Percentiles rank a stretch among this genome's conserved stretches.
These are phyloP conservation scores for Nipponacmea schrenckii DNA, from an alignment of 2,888 invertebrate genomes.

Conservation along the genomic window DNA sequence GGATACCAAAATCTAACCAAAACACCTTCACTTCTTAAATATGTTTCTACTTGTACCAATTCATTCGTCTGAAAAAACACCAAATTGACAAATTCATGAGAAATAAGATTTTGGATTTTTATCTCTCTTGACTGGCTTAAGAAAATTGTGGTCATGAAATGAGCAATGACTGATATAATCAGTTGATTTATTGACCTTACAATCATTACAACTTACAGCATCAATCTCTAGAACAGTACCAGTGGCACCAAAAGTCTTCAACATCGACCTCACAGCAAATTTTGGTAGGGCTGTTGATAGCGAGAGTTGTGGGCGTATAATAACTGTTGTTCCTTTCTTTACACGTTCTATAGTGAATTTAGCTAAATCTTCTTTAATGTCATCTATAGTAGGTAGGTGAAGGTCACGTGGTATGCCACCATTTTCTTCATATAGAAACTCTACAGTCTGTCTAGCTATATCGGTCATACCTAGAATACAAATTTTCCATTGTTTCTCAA, in stretches of 20 bases:
- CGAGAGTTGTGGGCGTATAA: constrained; percentile 54
- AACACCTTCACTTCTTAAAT: constrained; percentile 67
- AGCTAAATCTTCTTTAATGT: constrained; percentile 67
- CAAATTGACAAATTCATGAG: too few species aligned
- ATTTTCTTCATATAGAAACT: constrained; percentile 68
- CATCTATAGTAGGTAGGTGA: constrained; percentile 67
- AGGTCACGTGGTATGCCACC: constrained; percentile 68
- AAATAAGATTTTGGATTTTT: too few species aligned
- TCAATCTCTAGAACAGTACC: constrained; percentile 68
- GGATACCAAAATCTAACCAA: constrained; percentile 68
- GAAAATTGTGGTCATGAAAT: too few species aligned
- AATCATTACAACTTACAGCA: constrained; percentile 57
- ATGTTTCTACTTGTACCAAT: constrained; percentile 67
- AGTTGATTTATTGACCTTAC: too few species aligned
- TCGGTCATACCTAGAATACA: constrained; percentile 67
- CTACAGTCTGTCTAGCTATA: constrained; percentile 68
- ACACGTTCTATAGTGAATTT: constrained; percentile 67
- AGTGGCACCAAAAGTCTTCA: constrained; percentile 66
- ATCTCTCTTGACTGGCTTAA: too few species aligned
- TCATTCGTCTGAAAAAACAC: constrained; percentile 56
- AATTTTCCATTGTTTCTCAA: too few species aligned
- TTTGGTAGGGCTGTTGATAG: constrained; percentile 56
- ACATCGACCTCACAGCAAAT: constrained; percentile 66
- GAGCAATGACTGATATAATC: too few species aligned
- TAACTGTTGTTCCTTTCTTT: constrained; percentile 65